Evolutionary conservation across 2,797 vertebrate genomes (phyloP), one percentile per base, ranked within the genome.

Genomic region (Poeciliopsis turneri): DNA sequence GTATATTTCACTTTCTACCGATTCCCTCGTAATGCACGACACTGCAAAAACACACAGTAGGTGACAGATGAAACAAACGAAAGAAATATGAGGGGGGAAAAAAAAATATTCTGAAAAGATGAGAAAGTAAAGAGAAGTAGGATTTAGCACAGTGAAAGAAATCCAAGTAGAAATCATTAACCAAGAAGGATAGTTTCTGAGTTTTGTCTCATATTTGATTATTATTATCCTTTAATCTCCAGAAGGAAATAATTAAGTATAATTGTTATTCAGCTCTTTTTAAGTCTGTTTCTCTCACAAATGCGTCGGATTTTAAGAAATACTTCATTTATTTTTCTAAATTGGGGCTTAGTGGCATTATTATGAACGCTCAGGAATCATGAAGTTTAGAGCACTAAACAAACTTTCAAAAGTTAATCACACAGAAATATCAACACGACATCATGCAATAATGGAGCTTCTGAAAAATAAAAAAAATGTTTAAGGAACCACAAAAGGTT

Each of bases 1-100:
- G 74, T 45, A 78, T 74, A 73, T 68, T 80, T 86, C 69, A 81
- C 81, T 78, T n/a, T 72, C 33, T 25, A 59, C 73, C 49, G 77
- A 75, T 79, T 70, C 23, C 45, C 45, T n/a, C 23, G 72, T 64
- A 89, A 83, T 76, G 53, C 43, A 77, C 75, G 43, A 72, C 25
- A 59, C 49, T 59, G 16, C 30, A 78, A 75, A 78, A 59, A 79
- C 77, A 73, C 20, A 61, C 43, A 36, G 64, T 11, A 43, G 84
- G 75, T 85, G 75, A 45, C 71, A 76, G 33, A 71, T 0, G 15
- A 78, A 61, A 76, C 41, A 47, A 76, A 72, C 83, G 39, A 64
- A 82, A 77, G 46, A 23, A 20, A 71, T 39, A 10, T 43, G 18
- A 68, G n/a, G 33, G 36, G 7, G 36, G 36, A 36, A 39, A n/a